Evolutionary conservation across 2,797 vertebrate genomes (phyloP).

Genomic region (Microhierax caerulescens): DNA sequence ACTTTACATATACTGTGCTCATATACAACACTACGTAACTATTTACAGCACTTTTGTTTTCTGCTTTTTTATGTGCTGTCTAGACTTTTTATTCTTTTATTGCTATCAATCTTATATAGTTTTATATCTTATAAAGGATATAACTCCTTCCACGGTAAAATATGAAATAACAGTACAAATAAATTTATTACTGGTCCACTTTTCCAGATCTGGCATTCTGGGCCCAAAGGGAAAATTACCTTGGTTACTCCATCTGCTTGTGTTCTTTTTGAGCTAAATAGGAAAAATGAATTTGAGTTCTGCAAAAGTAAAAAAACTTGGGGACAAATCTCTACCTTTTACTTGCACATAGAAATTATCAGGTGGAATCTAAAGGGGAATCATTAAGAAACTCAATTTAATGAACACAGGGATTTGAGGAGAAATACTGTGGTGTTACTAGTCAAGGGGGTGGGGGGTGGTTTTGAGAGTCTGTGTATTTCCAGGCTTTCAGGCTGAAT

Average conservation of each 20-base stretch:
- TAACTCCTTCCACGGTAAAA: background rate
- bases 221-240: background rate
- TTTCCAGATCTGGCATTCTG: background rate
- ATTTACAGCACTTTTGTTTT: background rate
- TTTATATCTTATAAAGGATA: background rate
- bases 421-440: background rate
- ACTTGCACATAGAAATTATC: background rate
- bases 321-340: background rate
- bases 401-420: background rate
- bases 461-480: background rate
- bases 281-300: background rate
- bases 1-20: background rate
- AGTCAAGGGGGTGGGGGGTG: accelerated
- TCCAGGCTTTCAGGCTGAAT: background rate
- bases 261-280: background rate
- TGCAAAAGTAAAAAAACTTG: background rate
- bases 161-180: background rate
- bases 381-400: background rate
- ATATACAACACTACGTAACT: background rate
- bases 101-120: background rate
- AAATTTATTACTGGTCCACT: background rate
- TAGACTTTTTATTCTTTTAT: background rate
- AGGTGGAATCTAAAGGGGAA: background rate
- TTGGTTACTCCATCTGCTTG: background rate
- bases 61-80: background rate